These are phyloP conservation scores for Lycaon pictus DNA, from an alignment of 2,113 vertebrate species.

Conservation along the genomic window DNA sequence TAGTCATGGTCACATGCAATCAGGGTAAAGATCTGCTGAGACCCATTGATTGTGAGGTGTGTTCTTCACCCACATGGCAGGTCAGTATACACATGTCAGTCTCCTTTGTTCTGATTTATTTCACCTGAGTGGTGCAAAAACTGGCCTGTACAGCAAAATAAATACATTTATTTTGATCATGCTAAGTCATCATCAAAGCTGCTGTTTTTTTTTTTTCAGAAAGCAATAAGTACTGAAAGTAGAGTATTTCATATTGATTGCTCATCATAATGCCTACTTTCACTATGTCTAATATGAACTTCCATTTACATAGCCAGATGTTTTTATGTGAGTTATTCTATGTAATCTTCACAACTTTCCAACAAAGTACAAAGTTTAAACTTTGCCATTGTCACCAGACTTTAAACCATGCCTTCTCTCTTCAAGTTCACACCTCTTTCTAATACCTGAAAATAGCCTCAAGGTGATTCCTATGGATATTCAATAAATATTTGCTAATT, in stretches of 20 bases:
- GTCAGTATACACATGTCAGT: not conserved
- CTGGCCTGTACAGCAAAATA: not conserved
- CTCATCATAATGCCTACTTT: not conserved
- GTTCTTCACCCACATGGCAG: conserved; percentile 55
- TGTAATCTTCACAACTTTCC: not conserved
- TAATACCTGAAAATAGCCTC: not conserved
- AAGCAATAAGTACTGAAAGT: not conserved
- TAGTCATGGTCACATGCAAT: conserved; percentile 71
- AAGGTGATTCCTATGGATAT: not conserved
- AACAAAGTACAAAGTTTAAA: conserved; percentile 8
- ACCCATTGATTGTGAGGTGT: conserved; percentile 33
- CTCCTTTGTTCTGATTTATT: conserved; percentile 18
- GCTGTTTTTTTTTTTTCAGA: not conserved
- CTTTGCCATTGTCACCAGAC: not conserved
- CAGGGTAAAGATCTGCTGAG: conserved; percentile 81
- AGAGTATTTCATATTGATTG: not conserved
- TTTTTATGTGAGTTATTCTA: not conserved
- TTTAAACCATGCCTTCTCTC: not conserved
- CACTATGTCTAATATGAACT: not conserved
- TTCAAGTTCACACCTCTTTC: not conserved
- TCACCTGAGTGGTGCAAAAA: not conserved
- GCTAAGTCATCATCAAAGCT: not conserved
- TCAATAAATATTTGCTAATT: conserved; percentile 33
- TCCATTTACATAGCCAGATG: not conserved
- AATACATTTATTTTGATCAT: not conserved